phyloP scores from a whole-genome alignment of 1,140 invertebrate genomes.

The Nephila pilipes region DNA sequence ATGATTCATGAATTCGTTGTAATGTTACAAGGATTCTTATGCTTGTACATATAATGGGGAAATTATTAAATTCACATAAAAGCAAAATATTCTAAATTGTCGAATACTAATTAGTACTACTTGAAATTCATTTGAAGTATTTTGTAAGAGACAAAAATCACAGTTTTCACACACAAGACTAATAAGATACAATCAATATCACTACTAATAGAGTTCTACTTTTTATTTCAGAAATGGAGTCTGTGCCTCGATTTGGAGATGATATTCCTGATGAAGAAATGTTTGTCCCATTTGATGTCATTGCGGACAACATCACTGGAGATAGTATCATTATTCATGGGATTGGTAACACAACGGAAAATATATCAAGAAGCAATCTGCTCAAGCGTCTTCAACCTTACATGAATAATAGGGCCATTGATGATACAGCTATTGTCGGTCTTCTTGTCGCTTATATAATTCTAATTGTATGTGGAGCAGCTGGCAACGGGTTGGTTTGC shows the following conservation, averaged over 20 bases:
- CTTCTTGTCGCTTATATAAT: conserved; percentile 88
- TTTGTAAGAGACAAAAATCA: no score
- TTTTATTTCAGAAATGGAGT: conserved; percentile 50
- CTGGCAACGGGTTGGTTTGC: conserved; percentile 91
- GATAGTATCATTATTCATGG: neutral
- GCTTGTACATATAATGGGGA: no score
- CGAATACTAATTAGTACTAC: neutral
- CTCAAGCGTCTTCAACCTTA: conserved; percentile 75
- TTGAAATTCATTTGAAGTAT: neutral
- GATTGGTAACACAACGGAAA: conserved; percentile 57
- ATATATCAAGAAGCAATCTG: conserved; percentile 59
- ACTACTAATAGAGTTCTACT: neutral
- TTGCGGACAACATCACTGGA: conserved; percentile 33
- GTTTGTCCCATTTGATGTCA: conserved; percentile 41
- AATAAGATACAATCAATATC: no score
- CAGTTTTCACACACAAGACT: no score
- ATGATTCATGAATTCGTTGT: no score
- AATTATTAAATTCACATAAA: no score
- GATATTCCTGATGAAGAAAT: conserved; percentile 53
- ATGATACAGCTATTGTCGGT: conserved; percentile 85
- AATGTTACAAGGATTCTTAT: no score
- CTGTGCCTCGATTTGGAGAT: conserved; percentile 41
- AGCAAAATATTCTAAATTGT: no score
- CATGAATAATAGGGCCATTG: conserved; percentile 85
- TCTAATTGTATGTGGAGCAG: conserved; percentile 88